Evolutionary conservation across 2,113 vertebrate species (phyloP).

Genomic region (Stegostoma tigrinum): DNA sequence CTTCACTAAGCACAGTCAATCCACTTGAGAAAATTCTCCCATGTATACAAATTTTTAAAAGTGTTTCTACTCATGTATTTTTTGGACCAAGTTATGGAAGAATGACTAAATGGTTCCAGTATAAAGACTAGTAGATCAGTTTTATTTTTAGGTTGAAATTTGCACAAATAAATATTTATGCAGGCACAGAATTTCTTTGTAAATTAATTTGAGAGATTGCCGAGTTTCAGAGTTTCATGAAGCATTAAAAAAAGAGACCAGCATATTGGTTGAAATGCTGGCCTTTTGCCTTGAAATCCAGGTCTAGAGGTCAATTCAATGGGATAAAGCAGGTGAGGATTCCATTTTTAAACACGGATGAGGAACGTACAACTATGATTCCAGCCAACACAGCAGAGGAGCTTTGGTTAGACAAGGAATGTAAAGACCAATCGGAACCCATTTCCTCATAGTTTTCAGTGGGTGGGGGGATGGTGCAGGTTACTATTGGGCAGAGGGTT

Average conservation of each 20-base stretch:
- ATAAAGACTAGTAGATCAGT: background rate
- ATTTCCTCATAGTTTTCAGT: background rate
- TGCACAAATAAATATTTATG: background rate
- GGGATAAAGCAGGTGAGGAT: background rate
- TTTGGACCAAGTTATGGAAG: background rate
- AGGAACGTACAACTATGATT: background rate
- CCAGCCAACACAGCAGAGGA: background rate
- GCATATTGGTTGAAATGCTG: background rate
- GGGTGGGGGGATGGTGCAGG: background rate
- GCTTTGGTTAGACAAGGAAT: background rate
- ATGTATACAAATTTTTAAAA: constrained; percentile 17
- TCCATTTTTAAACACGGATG: background rate
- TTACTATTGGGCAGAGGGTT: background rate
- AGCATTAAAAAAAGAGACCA: background rate
- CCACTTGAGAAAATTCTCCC: constrained; percentile 15
- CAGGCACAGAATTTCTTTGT: background rate
- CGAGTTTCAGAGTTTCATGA: background rate
- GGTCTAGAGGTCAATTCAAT: background rate
- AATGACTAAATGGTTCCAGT: background rate
- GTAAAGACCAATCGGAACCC: background rate
- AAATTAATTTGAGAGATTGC: background rate
- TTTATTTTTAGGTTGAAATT: background rate
- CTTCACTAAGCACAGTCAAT: background rate
- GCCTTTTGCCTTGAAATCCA: background rate
- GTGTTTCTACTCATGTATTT: background rate